phyloP scores from a whole-genome alignment of 2,113 vertebrate genomes.

The Pseudolaguvia tuberculata region DNA sequence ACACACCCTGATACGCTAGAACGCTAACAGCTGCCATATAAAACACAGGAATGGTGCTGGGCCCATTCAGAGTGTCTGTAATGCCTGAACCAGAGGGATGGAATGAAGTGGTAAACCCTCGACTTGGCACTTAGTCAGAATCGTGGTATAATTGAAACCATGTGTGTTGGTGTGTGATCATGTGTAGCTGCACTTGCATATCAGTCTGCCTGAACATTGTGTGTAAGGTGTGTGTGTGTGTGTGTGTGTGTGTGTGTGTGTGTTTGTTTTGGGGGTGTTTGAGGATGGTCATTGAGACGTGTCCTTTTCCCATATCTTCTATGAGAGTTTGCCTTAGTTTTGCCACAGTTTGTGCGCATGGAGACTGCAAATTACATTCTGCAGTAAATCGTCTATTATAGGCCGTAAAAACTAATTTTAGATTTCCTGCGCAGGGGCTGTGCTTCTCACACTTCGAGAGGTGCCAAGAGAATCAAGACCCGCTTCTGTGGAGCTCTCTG shows the following conservation, averaged over 20 bases:
- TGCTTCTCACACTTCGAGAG: conserved; percentile 67
- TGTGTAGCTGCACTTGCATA: conserved; percentile 11
- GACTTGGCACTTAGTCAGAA: conserved; percentile 35
- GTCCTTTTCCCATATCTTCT: conserved; percentile 11
- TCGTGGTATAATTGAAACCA: conserved; percentile 53
- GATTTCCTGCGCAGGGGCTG: conserved; percentile 70
- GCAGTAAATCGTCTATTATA: conserved; percentile 76
- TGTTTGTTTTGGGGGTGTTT: too few species aligned
- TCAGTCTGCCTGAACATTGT: background rate
- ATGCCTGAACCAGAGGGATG: conserved; percentile 43
- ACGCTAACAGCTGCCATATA: conserved; percentile 49
- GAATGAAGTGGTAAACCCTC: conserved; percentile 57
- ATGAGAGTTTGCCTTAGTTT: conserved; percentile 45
- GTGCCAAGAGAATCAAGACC: conserved; percentile 53
- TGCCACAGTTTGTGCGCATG: conserved; percentile 60
- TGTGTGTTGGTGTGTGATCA: conserved; percentile 40
- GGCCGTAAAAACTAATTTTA: conserved; percentile 83
- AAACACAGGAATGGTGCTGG: conserved; percentile 49
- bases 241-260: background rate
- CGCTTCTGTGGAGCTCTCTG: conserved; percentile 20
- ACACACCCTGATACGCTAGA: conserved; percentile 49
- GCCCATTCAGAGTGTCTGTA: conserved; percentile 31
- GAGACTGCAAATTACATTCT: conserved; percentile 78
- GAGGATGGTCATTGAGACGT: background rate
- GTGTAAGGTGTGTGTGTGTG: background rate